Percentiles rank a stretch among this genome's conserved stretches.
These are phyloP conservation scores for Pteria penguin DNA, from an alignment of 2,888 invertebrate genomes.

Conservation along the genomic window DNA sequence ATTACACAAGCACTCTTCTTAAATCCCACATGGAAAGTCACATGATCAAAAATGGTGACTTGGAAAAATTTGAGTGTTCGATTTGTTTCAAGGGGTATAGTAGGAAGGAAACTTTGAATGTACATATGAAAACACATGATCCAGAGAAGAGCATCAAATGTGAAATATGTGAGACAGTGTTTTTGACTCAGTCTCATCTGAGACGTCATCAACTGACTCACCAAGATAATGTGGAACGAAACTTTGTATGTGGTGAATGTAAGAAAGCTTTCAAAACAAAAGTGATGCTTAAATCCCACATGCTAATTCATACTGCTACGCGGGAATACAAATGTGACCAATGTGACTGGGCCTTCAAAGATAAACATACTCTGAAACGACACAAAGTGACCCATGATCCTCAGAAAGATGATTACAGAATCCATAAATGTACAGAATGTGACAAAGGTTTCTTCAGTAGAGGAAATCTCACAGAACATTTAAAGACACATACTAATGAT, in stretches of 20 bases:
- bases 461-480: conserved; percentile 11
- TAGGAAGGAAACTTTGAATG: conserved; percentile 33
- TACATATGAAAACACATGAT: conserved; percentile 30
- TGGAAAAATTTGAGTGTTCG: conserved; percentile 8
- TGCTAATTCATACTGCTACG: conserved; percentile 4
- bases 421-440: conserved; percentile 6
- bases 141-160: conserved; percentile 25
- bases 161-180: conserved; percentile 12
- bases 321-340: conserved; percentile 13
- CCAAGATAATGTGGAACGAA: not conserved
- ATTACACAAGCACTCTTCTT: conserved; percentile 18
- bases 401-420: conserved; percentile 2
- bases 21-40: conserved; percentile 29
- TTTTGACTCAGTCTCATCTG: conserved; percentile 26
- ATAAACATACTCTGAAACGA: conserved; percentile 3
- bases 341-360: conserved; percentile 18
- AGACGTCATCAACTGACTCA: conserved; percentile 20
- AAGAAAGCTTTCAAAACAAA: conserved; percentile 14
- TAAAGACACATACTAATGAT: conserved; percentile 5
- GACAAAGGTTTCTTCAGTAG: conserved; percentile 2
- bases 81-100: conserved; percentile 20
- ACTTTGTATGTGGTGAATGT: conserved; percentile 25
- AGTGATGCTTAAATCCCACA: conserved; percentile 22
- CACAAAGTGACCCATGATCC: conserved; percentile 12
- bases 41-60: conserved; percentile 5